phyloP scores from a whole-genome alignment of 35 echinoderm and acorn worm species.

The Heliocidaris tuberculata region DNA sequence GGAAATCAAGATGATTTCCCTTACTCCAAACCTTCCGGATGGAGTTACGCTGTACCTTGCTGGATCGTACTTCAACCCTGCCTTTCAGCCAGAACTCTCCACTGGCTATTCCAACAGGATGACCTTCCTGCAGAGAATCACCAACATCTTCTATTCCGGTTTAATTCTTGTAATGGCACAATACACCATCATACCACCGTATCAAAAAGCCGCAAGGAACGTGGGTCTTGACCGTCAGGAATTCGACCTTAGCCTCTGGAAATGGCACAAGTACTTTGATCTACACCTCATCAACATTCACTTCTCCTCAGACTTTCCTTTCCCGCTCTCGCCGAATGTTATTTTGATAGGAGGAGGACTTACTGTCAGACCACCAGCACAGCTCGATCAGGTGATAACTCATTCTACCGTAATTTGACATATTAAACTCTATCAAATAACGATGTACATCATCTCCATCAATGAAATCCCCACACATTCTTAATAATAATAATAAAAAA shows the following conservation, averaged over 20 bases:
- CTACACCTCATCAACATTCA: constrained; percentile 2
- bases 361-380: background rate
- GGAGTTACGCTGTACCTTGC: background rate
- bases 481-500: too few relatives aligned
- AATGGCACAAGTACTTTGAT: background rate
- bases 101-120: constrained; percentile 23
- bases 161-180: background rate
- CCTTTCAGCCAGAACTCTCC: background rate
- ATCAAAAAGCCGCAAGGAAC: background rate
- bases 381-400: background rate
- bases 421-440: too few relatives aligned
- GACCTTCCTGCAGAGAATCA: constrained; percentile 35
- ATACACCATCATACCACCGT: background rate
- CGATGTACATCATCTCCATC: too few relatives aligned
- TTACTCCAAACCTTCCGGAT: background rate
- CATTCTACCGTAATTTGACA: too few relatives aligned
- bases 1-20: background rate
- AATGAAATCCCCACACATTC: too few relatives aligned
- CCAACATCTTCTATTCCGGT: constrained; percentile 36
- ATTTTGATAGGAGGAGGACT: constrained; percentile 25
- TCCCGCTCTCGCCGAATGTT: background rate
- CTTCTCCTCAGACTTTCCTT: constrained; percentile 9
- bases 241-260: background rate
- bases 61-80: background rate
- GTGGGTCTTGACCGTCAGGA: background rate